A percentile compares a stretch with the other conserved stretches of the same genome.
Evolutionary conservation across 2,888 invertebrate species (phyloP).

Genomic region (Andrena dorsata): DNA sequence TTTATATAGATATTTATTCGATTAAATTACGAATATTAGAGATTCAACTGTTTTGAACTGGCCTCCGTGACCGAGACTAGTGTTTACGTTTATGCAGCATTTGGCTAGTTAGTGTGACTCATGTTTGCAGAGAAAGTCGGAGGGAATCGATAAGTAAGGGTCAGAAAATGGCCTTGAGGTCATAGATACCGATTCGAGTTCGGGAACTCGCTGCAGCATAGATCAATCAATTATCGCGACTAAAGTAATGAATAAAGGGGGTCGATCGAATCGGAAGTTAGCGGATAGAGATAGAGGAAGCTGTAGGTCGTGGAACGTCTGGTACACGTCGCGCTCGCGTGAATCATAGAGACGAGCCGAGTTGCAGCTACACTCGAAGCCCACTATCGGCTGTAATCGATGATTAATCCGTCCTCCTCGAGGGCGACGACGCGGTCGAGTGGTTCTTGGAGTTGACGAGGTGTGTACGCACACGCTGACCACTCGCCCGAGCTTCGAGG

Average conservation of each 20-base stretch:
- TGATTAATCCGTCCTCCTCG: constrained; percentile 64
- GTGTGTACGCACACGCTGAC: constrained; percentile 12
- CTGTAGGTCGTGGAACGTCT: constrained; percentile 4
- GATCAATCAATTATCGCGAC: not conserved
- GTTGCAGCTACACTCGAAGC: constrained; percentile 27
- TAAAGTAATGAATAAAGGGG: not conserved
- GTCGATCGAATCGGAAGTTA: constrained; percentile 6
- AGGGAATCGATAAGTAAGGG: no score
- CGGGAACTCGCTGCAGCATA: no score
- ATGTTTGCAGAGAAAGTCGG: no score
- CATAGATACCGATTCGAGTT: no score
- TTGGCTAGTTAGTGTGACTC: no score
- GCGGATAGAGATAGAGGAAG: not conserved
- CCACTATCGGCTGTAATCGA: constrained; percentile 61
- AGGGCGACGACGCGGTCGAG: constrained; percentile 48
- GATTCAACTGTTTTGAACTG: no score
- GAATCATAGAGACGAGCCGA: constrained; percentile 31
- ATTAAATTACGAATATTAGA: no score
- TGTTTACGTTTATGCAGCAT: no score
- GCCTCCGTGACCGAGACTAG: no score
- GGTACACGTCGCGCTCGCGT: not conserved
- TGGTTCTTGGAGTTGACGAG: constrained; percentile 48
- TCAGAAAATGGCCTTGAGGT: no score
- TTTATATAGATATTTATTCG: no score
- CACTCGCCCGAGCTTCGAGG: not conserved